Percentiles rank a stretch among this genome's conserved stretches.
These are phyloP conservation scores for Drosophila pruinosa DNA, from an alignment of 1,140 invertebrate genomes.

Conservation along the genomic window DNA sequence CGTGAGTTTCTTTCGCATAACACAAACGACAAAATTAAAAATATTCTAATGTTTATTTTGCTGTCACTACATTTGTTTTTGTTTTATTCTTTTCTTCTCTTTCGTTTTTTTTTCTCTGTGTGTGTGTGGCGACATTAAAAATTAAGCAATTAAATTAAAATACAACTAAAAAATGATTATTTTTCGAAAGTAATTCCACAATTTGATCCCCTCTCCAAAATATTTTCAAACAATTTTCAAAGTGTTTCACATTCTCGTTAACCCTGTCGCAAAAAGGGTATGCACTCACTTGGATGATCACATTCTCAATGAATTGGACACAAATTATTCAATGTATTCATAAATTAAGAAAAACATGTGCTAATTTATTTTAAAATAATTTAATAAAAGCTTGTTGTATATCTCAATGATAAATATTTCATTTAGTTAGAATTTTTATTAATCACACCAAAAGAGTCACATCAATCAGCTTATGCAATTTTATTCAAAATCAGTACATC, in stretches of 20 bases:
- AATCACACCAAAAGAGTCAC: neutral
- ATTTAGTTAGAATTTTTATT: neutral
- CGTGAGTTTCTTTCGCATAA: slow-evolving; percentile 79
- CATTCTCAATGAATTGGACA: neutral
- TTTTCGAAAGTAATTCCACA: slow-evolving; percentile 23
- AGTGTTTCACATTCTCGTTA: slow-evolving; percentile 25
- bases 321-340: slow-evolving; percentile 3
- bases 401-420: neutral
- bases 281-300: neutral
- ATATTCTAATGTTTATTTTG: slow-evolving; percentile 54
- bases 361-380: slow-evolving; percentile 6
- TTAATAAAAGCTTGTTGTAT: neutral
- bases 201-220: slow-evolving; percentile 66
- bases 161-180: slow-evolving; percentile 18
- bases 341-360: slow-evolving; percentile 3
- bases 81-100: too few species aligned
- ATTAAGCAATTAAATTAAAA: slow-evolving; percentile 59
- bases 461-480: too few species aligned
- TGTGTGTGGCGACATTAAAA: slow-evolving; percentile 56
- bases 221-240: slow-evolving; percentile 50
- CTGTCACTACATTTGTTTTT: slow-evolving; percentile 25
- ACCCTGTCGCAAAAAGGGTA: neutral
- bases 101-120: slow-evolving; percentile 39
- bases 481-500: neutral
- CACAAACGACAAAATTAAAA: slow-evolving; percentile 74